A percentile compares a stretch with the other conserved stretches of the same genome.
phyloP scores from a whole-genome alignment of 2,113 vertebrate species.

The Ictidomys tridecemlineatus region DNA sequence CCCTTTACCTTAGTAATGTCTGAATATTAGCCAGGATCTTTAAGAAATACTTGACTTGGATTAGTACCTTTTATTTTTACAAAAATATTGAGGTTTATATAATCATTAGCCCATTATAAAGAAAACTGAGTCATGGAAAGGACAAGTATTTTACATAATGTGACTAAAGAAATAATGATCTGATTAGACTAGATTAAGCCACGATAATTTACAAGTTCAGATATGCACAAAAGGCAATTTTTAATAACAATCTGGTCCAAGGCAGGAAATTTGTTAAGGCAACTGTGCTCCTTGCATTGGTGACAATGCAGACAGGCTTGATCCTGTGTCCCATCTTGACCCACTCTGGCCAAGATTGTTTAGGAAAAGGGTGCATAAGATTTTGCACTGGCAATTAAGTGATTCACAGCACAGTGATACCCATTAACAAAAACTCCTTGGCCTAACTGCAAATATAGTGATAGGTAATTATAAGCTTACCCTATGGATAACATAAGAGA shows the following conservation, averaged over 20 bases:
- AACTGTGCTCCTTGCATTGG: not conserved
- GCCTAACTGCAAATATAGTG: not conserved
- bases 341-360: too few relatives aligned
- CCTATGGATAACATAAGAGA: rapidly evolving
- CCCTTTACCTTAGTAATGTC: not conserved
- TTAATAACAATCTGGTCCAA: not conserved
- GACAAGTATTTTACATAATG: not conserved
- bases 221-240: not conserved
- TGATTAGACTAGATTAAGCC: not conserved
- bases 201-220: not conserved
- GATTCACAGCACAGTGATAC: not conserved
- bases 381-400: not conserved
- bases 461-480: not conserved
- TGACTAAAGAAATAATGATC: not conserved
- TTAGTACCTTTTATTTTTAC: not conserved
- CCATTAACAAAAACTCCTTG: not conserved
- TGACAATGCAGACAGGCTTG: not conserved
- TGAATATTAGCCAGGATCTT: not conserved
- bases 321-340: not conserved
- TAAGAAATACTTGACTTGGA: not conserved
- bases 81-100: not conserved
- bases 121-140: not conserved
- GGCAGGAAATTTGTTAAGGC: not conserved
- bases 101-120: not conserved
- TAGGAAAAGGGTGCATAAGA: not conserved